These are phyloP conservation scores for Ciconia boyciana DNA, from an alignment of 2,113 vertebrate species.

Conservation along the genomic window DNA sequence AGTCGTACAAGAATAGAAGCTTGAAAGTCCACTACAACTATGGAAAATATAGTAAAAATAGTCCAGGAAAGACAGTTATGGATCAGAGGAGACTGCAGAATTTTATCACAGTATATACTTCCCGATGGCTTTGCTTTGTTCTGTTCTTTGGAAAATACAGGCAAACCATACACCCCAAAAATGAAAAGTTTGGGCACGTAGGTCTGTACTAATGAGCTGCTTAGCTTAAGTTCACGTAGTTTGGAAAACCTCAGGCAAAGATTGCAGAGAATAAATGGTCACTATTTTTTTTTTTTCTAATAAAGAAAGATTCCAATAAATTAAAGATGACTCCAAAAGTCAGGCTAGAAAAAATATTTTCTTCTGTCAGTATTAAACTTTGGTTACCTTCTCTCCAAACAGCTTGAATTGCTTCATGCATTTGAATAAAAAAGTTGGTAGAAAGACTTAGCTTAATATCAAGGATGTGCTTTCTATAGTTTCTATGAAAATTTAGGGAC, in stretches of 20 bases:
- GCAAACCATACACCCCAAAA: neutral
- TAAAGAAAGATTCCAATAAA: neutral
- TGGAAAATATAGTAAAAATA: neutral
- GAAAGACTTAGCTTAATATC: neutral
- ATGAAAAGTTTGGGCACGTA: neutral
- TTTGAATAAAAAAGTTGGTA: neutral
- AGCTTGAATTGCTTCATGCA: neutral
- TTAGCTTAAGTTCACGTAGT: neutral
- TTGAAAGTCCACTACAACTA: neutral
- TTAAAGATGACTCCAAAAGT: neutral
- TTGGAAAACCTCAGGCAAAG: neutral
- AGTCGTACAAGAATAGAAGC: neutral
- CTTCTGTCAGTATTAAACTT: neutral
- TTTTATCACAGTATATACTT: neutral
- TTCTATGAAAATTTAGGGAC: neutral
- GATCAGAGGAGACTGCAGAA: neutral
- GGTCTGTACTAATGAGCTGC: neutral
- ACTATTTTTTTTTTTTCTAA: neutral
- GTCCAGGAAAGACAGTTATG: neutral
- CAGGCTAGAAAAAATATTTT: neutral
- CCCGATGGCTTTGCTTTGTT: neutral
- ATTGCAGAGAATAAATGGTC: neutral
- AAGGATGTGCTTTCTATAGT: neutral
- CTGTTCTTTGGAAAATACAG: neutral
- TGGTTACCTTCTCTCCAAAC: neutral